Evolutionary conservation across 2,797 vertebrate species (phyloP).

Genomic region (Dipus sagitta): DNA sequence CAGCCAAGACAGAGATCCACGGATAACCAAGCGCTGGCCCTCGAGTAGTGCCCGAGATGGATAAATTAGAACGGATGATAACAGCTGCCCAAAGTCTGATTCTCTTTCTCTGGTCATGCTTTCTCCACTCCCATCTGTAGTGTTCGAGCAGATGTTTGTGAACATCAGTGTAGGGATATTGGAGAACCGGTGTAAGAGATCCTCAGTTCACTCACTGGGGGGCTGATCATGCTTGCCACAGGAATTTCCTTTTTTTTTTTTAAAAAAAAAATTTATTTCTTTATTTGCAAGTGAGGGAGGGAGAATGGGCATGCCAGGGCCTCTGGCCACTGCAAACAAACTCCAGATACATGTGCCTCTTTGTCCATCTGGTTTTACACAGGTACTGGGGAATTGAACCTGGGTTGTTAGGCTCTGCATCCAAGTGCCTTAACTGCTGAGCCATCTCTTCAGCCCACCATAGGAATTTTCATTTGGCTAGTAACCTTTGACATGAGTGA

Average conservation of each 20-base stretch:
- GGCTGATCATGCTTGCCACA: background rate
- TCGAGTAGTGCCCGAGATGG: background rate
- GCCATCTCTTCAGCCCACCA: no score
- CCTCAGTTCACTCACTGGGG: no score
- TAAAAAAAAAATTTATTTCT: no score
- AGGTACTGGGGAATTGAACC: no score
- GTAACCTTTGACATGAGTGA: no score
- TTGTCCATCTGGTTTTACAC: no score
- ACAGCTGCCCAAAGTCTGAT: background rate
- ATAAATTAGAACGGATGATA: background rate
- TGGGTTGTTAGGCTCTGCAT: no score
- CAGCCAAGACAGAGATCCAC: background rate
- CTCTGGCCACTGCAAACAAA: no score
- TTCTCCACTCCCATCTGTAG: background rate
- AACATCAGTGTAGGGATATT: background rate
- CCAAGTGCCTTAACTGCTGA: no score
- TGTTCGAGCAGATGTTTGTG: background rate
- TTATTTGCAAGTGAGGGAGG: no score
- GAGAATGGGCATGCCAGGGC: no score
- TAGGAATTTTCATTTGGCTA: background rate
- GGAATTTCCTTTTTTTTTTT: background rate
- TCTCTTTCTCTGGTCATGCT: background rate
- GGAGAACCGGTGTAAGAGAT: background rate
- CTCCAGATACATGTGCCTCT: no score
- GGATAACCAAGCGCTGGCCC: background rate